phyloP scores from a whole-genome alignment of 2,113 vertebrate genomes.

The Micromys minutus region DNA sequence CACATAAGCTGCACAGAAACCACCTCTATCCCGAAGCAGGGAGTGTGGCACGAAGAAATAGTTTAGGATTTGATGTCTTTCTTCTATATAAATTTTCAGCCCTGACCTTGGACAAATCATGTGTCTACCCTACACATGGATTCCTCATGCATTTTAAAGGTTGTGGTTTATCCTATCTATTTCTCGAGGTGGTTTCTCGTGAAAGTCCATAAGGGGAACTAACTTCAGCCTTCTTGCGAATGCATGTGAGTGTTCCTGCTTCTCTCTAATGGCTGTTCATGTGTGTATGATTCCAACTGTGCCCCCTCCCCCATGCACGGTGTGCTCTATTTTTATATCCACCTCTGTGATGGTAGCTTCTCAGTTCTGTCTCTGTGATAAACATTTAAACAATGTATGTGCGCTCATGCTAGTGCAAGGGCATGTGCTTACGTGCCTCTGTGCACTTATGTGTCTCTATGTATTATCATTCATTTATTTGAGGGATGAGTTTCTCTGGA shows the following conservation, averaged over 20 bases:
- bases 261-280: constrained; percentile 8
- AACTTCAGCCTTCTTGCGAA: background rate
- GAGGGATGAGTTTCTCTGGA: constrained; percentile 40
- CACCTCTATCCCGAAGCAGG: background rate
- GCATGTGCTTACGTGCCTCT: constrained; percentile 37
- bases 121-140: background rate
- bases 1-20: background rate
- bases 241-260: background rate
- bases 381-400: constrained; percentile 59
- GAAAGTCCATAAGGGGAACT: background rate
- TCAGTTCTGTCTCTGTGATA: background rate
- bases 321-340: constrained; percentile 41
- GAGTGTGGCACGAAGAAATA: background rate
- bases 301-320: background rate
- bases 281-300: background rate
- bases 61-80: constrained; percentile 19
- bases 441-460: constrained; percentile 4
- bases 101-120: background rate
- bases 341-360: constrained; percentile 10
- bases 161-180: background rate
- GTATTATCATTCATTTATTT: background rate
- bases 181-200: background rate
- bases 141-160: background rate
- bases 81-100: background rate
- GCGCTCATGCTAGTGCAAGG: constrained; percentile 7